Evolutionary conservation across 2,797 vertebrate genomes (phyloP), one percentile per base, ranked within the genome.

Genomic region (Orestias chungarensis): DNA sequence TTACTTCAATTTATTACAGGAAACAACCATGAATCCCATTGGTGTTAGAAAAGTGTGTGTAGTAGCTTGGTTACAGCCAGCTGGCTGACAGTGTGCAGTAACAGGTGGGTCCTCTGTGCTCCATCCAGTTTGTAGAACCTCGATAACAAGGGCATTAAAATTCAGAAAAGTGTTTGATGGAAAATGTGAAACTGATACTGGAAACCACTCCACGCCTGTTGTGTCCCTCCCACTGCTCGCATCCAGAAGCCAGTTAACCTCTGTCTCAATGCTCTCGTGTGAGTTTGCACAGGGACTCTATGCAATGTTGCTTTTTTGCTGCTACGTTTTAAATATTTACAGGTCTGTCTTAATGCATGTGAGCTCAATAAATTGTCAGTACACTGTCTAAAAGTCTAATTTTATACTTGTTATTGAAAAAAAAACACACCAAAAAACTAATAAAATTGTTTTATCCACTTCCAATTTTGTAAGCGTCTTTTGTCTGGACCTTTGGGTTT

Each of bases 21-120:
- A 52, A 50, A 50, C 47, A 49, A 49, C 47, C n/a, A 55, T 31
- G 1, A 55, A 1, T 15, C 27, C 14, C 7, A 17, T 15, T 55
- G 29, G 27, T 55, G 54, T 18, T 9, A 18, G 18, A 17, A 29
- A 15, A 59, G 18, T 20, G 8, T 3, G 55, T 59, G 31, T 3
- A 35, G 55, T 59, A 11, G 31, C 17, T 59, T 59, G 8, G 29
- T 59, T 33, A 33, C 55, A 59, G 55, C 31, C 55, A 59, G 55
- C 55, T 59, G 55, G 31, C 55, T 35, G 55, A 35, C 55, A 35
- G 55, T 35, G 55, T 59, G 55, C 17, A 57, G 54, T 7, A 57
- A 27, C 7, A 35, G 9, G 18, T 55, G 54, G 17, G 8, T 29
- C 31, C 1, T 49, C 18, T 20, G 4, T 46, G 15, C 44, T 46